A percentile compares a stretch with the other conserved stretches of the same genome.
phyloP scores from a whole-genome alignment of 2,113 vertebrate genomes.

The Lathamus discolor region DNA sequence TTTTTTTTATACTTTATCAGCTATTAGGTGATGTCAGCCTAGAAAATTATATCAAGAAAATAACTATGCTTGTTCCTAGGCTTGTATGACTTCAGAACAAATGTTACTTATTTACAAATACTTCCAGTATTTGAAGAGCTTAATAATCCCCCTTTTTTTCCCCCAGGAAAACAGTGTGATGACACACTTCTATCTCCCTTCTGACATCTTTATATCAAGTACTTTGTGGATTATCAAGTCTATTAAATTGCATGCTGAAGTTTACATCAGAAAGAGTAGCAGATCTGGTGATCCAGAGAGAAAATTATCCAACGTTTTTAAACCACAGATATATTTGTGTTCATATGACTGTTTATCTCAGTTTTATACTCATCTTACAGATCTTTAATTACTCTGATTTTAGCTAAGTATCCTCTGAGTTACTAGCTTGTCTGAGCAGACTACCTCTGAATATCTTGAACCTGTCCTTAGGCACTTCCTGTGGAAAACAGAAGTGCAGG shows the following conservation, averaged over 20 bases:
- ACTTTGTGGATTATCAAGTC: neutral
- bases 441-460: neutral
- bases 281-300: neutral
- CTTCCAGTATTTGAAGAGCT: neutral
- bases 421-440: neutral
- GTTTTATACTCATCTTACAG: neutral
- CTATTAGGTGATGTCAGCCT: neutral
- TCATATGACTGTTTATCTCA: neutral
- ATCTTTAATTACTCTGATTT: neutral
- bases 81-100: neutral
- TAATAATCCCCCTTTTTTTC: neutral
- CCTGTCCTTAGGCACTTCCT: neutral
- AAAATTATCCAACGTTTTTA: neutral
- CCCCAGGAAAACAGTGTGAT: neutral
- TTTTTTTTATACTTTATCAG: neutral
- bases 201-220: neutral
- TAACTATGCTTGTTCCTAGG: neutral
- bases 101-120: neutral
- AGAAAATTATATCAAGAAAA: neutral
- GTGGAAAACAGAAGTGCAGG: neutral
- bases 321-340: neutral
- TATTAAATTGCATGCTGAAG: neutral
- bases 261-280: neutral
- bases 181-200: neutral
- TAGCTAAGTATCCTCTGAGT: neutral